Base-by-base conservation (phyloP, 2,888 invertebrate genomes). In the Nomada fabriciana region DNA sequence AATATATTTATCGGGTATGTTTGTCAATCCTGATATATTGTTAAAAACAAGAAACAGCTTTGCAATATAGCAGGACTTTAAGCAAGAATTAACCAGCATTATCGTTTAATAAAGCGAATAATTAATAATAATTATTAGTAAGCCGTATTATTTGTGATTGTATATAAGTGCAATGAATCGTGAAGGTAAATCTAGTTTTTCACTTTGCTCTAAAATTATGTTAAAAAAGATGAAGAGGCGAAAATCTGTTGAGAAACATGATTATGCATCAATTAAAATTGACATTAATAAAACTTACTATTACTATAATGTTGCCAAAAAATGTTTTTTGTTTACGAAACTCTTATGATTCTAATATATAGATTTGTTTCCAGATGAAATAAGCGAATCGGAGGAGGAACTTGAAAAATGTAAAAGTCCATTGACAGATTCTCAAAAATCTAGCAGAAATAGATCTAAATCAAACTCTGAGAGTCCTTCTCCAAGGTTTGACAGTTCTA, bases 371-470 rank as follows among this genome's bases (percentile, higher is more conserved):
- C 4, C 42, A 90, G 90, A 86, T 2, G 86, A 82, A 7, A 87
- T 82, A 71, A 90, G 88, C 25, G 89, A 90, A 60, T 90, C 91
- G 0, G 91, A 91, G 42, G 91, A 91, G 2, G 91, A 91, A 57
- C 82, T 65, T 29, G 86, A 86, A 11, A 86, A 85, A 64, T 89
- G 90, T 4, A 87, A 87, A 80, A 91, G 90, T 50, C 72, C 76
- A 4, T 88, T 90, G 0, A 82, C 70, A 36, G 85, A 83, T 5
- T 89, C 90, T 10, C 86, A 86, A 29, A 86, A 75, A 68, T 90
- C 90, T 3, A 72, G 63, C 25, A 90, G 85, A 72, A 90, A 88
- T 68, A 84, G 88, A 87, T 90, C 91, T 7, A 88, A 81, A 82
- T 90, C 91, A 13, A 84, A 80, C 67, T 89, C 91, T 15, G 70